phyloP scores from a whole-genome alignment of 2,797 vertebrate species.

The Pachyuromys duprasi region DNA sequence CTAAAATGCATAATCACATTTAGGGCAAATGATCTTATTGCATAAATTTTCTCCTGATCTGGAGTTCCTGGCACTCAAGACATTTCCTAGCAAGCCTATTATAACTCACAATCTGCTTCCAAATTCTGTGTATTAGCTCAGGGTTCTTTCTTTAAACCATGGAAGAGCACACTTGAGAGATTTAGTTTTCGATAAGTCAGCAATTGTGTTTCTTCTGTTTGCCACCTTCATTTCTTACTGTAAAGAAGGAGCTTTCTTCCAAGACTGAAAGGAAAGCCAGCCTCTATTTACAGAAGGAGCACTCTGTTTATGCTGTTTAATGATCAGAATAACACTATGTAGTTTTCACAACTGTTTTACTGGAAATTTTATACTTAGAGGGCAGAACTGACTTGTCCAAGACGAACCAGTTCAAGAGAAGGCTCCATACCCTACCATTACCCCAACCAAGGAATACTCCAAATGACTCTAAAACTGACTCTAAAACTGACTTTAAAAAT shows the following conservation, averaged over 20 bases:
- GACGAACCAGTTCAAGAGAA: not conserved
- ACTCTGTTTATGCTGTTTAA: not conserved
- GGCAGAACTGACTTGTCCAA: not conserved
- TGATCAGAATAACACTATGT: not conserved
- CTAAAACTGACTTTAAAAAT: too few species aligned
- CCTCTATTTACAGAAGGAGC: not conserved
- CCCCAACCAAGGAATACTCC: too few species aligned
- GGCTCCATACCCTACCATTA: not conserved
- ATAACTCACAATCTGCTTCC: slow-evolving; percentile 54
- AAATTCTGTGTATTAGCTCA: slow-evolving; percentile 42
- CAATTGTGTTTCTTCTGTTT: slow-evolving; percentile 23
- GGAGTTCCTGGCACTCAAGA: slow-evolving; percentile 62
- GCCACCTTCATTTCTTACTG: not conserved
- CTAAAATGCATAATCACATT: slow-evolving; percentile 69
- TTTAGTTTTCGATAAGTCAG: slow-evolving; percentile 19
- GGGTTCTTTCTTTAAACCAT: not conserved
- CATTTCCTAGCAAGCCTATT: slow-evolving; percentile 76
- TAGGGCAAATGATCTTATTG: slow-evolving; percentile 73
- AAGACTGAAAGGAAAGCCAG: not conserved
- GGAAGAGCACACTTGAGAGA: slow-evolving; percentile 12
- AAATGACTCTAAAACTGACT: too few species aligned
- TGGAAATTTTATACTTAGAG: not conserved
- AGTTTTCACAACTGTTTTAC: not conserved
- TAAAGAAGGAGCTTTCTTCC: not conserved
- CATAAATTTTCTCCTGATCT: slow-evolving; percentile 70